Evolutionary conservation across 2,797 vertebrate genomes (phyloP), one percentile per base, ranked within the genome.

Genomic region (Distichodus sexfasciatus): DNA sequence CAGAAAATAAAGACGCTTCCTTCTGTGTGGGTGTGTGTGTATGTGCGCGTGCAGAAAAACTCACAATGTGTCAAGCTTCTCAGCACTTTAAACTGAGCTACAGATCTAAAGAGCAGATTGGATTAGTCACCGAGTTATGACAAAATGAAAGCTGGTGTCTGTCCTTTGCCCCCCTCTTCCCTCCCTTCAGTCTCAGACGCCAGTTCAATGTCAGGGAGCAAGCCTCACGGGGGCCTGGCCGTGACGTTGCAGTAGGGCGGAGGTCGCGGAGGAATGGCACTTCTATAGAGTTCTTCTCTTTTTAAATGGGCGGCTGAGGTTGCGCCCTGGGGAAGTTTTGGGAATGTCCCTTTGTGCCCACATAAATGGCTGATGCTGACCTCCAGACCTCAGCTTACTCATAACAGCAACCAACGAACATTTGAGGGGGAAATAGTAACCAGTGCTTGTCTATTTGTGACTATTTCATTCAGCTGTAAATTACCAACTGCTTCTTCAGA

Each of bases 301-400:
- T 81, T 78, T 74, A 84, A 82, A 75, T 72, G n/a, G n/a, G 59
- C 61, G 55, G 79, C 21, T 76, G 69, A 83, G 68, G 70, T 60
- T n/a, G 35, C 60, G 74, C 71, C 67, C 74, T 54, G 36, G 62
- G 46, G 21, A 53, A 12, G 65, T 55, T 46, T n/a, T 19, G 74
- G 70, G 69, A 87, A 79, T 61, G 69, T 47, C 67, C 69, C 76
- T 84, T 84, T 84, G 76, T 82, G 66, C 48, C 21, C 28, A 47
- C 66, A 43, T 77, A 66, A 86, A 84, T 79, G 54, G 69, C 69
- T 82, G 55, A 80, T 80, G 71, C 75, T 83, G 81, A 86, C 81
- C 80, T 57, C 38, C 51, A 35, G 28, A 53, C n/a, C 58, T 33
- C n/a, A 35, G 60, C 26, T 3, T 15, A 54, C 53, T 66, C 67